These are phyloP conservation scores for Digitonthophagus gazella DNA, from an alignment of 2,888 invertebrate genomes.

Conservation along the genomic window DNA sequence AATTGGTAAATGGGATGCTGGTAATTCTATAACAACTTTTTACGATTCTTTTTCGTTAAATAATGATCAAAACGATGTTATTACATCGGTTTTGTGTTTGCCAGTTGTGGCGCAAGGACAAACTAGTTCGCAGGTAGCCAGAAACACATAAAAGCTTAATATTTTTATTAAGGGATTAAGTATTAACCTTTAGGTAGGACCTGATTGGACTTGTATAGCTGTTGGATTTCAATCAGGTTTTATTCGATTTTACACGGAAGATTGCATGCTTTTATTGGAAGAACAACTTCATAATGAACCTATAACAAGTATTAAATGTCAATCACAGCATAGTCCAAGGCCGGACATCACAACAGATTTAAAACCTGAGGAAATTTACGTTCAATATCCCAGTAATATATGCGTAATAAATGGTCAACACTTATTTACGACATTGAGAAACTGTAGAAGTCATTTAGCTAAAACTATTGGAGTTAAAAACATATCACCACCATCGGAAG, in stretches of 20 bases:
- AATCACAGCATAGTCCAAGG: conserved; percentile 59
- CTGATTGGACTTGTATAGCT: conserved; percentile 92
- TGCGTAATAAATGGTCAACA: conserved; percentile 75
- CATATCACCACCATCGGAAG: conserved; percentile 12
- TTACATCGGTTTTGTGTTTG: conserved; percentile 53
- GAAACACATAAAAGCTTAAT: background rate
- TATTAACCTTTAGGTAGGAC: conserved; percentile 65
- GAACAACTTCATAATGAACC: conserved; percentile 84
- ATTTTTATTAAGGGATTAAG: conserved; percentile 6
- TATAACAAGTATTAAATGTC: conserved; percentile 76
- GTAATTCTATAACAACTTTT: conserved; percentile 55
- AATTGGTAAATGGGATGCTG: conserved; percentile 64
- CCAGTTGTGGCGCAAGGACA: conserved; percentile 51
- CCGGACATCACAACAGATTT: conserved; percentile 47
- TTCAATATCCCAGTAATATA: conserved; percentile 68
- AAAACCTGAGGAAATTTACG: conserved; percentile 68
- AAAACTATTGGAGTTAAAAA: conserved; percentile 59
- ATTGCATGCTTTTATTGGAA: conserved; percentile 74
- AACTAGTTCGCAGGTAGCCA: conserved; percentile 43
- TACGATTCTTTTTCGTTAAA: conserved; percentile 59
- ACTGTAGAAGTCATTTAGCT: conserved; percentile 75
- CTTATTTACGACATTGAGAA: conserved; percentile 76
- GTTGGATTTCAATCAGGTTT: conserved; percentile 84
- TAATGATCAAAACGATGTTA: conserved; percentile 54
- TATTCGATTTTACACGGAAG: conserved; percentile 86